Percentiles rank a stretch among this genome's conserved stretches.
These are phyloP conservation scores for Leptodactylus fuscus DNA, from an alignment of 2,113 vertebrate species.

Conservation along the genomic window DNA sequence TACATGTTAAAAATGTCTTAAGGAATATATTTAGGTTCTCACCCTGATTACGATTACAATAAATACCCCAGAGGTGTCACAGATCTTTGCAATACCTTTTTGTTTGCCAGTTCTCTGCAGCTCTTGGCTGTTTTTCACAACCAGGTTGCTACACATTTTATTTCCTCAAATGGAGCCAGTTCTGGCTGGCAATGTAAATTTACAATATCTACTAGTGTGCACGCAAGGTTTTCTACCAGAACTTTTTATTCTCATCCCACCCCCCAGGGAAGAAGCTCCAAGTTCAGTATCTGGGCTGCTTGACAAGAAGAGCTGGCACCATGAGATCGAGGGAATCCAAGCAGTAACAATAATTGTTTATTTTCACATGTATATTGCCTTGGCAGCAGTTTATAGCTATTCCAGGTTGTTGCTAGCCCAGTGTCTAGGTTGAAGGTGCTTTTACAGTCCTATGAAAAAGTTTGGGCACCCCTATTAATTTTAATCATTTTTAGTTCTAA, in stretches of 20 bases:
- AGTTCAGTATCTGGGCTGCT: constrained; percentile 29
- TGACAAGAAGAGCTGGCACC: constrained; percentile 40
- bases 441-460: background rate
- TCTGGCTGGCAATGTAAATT: constrained; percentile 33
- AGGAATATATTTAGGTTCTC: constrained; percentile 20
- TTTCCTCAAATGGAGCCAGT: constrained; percentile 42
- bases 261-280: constrained; percentile 51
- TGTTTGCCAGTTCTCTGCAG: constrained; percentile 33
- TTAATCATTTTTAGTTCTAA: too few relatives aligned
- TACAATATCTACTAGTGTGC: constrained; percentile 31
- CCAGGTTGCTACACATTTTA: constrained; percentile 52
- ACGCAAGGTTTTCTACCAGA: constrained; percentile 30
- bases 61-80: constrained; percentile 41
- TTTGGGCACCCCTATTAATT: too few relatives aligned
- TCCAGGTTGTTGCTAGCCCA: background rate
- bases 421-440: too few relatives aligned
- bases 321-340: constrained; percentile 32
- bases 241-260: constrained; percentile 37
- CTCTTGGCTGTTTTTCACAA: constrained; percentile 19
- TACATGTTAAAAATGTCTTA: too few relatives aligned
- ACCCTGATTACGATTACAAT: constrained; percentile 25
- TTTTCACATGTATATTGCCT: background rate
- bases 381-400: background rate
- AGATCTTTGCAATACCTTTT: constrained; percentile 23
- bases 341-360: constrained; percentile 36